Evolutionary conservation across 2,113 vertebrate species (phyloP), one percentile per base, ranked within the genome.

Genomic region (Gallinago undulata): DNA sequence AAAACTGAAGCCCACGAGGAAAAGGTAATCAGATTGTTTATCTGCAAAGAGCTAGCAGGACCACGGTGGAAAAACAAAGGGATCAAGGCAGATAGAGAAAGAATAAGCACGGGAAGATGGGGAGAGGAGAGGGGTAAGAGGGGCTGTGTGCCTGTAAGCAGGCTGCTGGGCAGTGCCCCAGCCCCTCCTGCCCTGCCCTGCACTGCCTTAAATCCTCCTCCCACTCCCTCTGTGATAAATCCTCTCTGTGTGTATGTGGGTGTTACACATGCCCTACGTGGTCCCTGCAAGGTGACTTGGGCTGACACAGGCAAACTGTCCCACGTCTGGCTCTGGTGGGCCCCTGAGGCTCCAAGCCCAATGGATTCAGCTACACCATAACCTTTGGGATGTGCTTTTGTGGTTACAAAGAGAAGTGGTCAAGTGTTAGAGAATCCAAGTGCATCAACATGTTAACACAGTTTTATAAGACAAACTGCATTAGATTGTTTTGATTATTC

Each of bases 221-320:
- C 19, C 19, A 1, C 19, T 57, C 45, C 22, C 11, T 35, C 13
- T 48, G 39, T 13, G 31, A 56, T 21, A 21, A 72, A 41, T 67
- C 28, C 41, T 67, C 3, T 60, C 3, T 21, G 24, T 31, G 31
- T 6, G 21, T 39, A 10, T 31, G 28, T 33, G 35, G 35, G 35
- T 39, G 60, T 47, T 35, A 41, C 8, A 51, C 0, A 4, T 35
- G 28, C 57, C 25, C 15, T 18, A 24, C 6, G 1, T 2, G 1
- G 21, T 39, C 25, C 51, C 30, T 11, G 33, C 53, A 48, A 39
- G 27, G n/a, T 18, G 23, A 28, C 19, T 4, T 45, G 60, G 27
- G 31, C 21, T 56, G 45, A 63, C 48, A 27, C 10, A 28, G 43
- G 33, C 47, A 5, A 25, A 37, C 47, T 4, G 4, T 43, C 63